Evolutionary conservation across 2,113 vertebrate genomes (phyloP), one percentile per base, ranked within the genome.

Genomic region (Ochotona curzoniae): DNA sequence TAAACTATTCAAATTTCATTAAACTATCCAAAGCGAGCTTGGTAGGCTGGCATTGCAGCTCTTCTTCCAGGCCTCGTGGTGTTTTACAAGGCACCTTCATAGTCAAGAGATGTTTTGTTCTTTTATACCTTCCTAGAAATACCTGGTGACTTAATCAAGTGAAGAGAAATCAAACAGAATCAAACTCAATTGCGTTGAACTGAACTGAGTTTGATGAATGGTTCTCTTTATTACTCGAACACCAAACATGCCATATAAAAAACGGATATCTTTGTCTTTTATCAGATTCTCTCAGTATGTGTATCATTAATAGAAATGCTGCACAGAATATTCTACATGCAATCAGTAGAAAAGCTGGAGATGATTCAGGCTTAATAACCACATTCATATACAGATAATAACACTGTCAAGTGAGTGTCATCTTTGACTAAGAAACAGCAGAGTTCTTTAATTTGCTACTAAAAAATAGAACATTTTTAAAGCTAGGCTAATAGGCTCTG

Each of bases 341-440:
- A 89, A 63, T 89, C 86, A 57, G 54, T 83, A 87, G 57, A 87
- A 89, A 94, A 80, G 26, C 87, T 61, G 89, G 80, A 89, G 64
- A 47, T 78, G 28, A 89, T 84, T 91, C 73, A 84, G 57, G 54
- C 35, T 93, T 93, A 95, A 94, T 67, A 93, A 73, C 66, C 47
- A 95, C 61, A 93, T 91, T 91, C 71, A 79, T 54, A 64, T 66
- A 49, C 74, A 87, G 61, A 94, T 91, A 95, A 81, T 92, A 92
- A 78, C 73, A 95, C 69, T 87, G 83, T 84, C 94, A 94, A 88
- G 28, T 91, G 15, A 89, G 49, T 83, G 78, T 96, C 89, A 95
- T 95, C 87, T 90, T 96, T 87, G 89, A 91, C 32, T 66, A 91
- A 84, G 60, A 93, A 93, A 94, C 28, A 79, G 51, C 63, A 91